phyloP scores from a whole-genome alignment of 2,888 invertebrate genomes.

The Scaeva pyrastri region DNA sequence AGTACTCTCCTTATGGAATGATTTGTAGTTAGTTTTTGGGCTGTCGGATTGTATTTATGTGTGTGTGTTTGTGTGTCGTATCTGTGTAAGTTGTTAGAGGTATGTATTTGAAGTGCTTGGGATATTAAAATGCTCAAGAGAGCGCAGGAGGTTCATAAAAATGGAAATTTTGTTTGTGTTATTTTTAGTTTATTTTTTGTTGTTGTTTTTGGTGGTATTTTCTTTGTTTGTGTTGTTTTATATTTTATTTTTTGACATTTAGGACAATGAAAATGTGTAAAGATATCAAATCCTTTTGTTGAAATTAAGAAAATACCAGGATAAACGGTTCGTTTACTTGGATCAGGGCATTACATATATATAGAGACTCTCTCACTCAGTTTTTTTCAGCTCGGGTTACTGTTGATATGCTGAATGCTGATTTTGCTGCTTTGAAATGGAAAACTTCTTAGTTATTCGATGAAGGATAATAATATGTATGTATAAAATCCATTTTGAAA shows the following conservation, averaged over 20 bases:
- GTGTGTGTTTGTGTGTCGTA: too few relatives aligned
- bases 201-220: background rate
- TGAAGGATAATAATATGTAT: background rate
- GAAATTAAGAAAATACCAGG: constrained; percentile 55
- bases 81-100: too few relatives aligned
- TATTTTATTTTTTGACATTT: constrained; percentile 11
- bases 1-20: constrained; percentile 55
- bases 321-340: constrained; percentile 40
- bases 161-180: constrained; percentile 25
- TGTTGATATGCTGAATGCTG: background rate
- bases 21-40: constrained; percentile 68
- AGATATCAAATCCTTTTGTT: constrained; percentile 58
- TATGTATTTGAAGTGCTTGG: constrained; percentile 18
- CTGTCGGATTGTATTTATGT: too few relatives aligned
- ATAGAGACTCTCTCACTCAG: background rate
- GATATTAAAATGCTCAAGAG: constrained; percentile 34
- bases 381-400: constrained; percentile 1
- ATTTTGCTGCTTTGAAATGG: constrained; percentile 9
- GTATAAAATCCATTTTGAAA: constrained; percentile 3
- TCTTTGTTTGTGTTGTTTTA: background rate
- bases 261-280: constrained; percentile 56
- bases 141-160: constrained; percentile 39
- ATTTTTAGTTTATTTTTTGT: background rate
- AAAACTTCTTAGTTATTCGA: background rate
- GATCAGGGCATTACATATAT: constrained; percentile 26